Base-by-base conservation (phyloP, 2,888 invertebrate genomes). In the Chydorus sphaericus region DNA sequence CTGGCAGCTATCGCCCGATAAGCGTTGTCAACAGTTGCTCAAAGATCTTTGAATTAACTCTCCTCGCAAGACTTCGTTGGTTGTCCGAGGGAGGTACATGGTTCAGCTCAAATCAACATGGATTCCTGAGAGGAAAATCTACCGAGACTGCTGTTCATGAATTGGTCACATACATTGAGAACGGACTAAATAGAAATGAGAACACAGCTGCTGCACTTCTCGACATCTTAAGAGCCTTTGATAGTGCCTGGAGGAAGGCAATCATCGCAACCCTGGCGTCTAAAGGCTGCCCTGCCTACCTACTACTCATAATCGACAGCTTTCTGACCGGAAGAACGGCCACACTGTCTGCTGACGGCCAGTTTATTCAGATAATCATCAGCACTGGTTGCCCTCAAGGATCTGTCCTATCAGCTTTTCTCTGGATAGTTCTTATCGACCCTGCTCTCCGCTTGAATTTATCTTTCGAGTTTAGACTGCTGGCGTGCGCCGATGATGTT, bases 311-410 rank as follows among this genome's bases (percentile, higher is more conserved):
- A 16, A 7, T 51, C 2, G 6, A 51, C 51, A 30, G 31, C 18
- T 51, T 51, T 20, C 51, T 30, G 14, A 14, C 18, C 7, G 30
- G 20, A 6, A 26, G 31, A 29, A 51, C 7, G 11, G 51, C 31
- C 8, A 30, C 18, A 4, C 14, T 30, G 8, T 14, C 30, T 18
- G 7, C 16, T 10, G 10, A 5, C 8, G 7, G 3, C 18, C 10
- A 26, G 4, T 14, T n/a, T 16, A 16, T 31, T 11, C 14, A 6
- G 16, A n/a, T 28, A 11, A 30, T 14, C 11, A 16, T 51, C 29
- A 14, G n/a, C 14, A 30, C 8, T 30, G 51, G 51, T 16, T 51
- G 51, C 31, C 51, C 51, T 5, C 51, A 51, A 30, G 51, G 51
- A 18, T 30, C 30, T 20, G 51, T 51, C 2, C 31, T 51, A 4